Evolutionary conservation across 1,140 invertebrate species (phyloP), one percentile per base, ranked within the genome.

Genomic region (Trichonephila clavipes): DNA sequence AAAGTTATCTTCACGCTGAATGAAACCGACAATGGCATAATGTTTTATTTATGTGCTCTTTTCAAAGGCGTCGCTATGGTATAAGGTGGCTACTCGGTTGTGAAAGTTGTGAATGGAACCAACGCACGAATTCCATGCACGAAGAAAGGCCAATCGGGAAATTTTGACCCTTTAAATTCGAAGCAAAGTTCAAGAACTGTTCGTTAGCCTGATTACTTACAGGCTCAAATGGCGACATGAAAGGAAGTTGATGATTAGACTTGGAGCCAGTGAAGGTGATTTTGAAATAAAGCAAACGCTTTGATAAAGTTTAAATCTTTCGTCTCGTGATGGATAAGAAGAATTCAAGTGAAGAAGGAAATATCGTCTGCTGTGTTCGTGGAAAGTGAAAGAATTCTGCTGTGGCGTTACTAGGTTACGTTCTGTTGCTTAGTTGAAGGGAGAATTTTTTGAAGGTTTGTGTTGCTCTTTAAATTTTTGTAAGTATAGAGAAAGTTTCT

Each of bases 1-100:
- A 64, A 64, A 64, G 18, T 16, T 18, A 64, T 64, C 62, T 40
- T 77, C 72, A 77, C 72, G 72, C 28, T 40, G 24, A 28, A 34
- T 77, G 34, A 77, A 77, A 40, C 72, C 72, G 72, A 77, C 72
- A 77, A 77, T 77, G 28, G 72, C 34, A 77, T 69, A n/a, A 77
- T 77, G 72, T 77, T 77, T 77, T 77, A 77, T 77, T 16, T 77
- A 77, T 77, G 72, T 40, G 34, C 34, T 77, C 72, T 19, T 77
- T 77, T 51, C 51, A 51, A 51, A 21, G 16, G 16, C 16, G 72
- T 34, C 72, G 72, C 4, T 77, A 40, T 77, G 28, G 34, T 7
- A 77, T 24, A 77, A 40, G 28, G 28, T 77, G 72, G 28, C 72
- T 34, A 40, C 72, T 77, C 72, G 16, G 28, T 77, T 77, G 72